Conservation (phyloP, 2,888 invertebrate genomes). For the Cylindroiulus punctatus region DNA sequence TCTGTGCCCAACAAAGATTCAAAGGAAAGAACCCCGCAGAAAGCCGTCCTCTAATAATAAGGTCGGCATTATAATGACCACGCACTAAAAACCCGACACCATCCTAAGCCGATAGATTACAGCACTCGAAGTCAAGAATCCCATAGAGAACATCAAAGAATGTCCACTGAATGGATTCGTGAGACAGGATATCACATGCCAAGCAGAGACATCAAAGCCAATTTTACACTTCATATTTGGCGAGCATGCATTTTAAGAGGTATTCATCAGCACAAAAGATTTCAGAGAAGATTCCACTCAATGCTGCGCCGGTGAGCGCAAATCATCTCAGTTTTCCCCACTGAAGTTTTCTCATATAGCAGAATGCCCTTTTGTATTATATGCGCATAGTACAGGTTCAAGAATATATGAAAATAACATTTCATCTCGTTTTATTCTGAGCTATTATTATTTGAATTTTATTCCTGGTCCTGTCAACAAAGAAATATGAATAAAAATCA, state of each 20-base stretch:
- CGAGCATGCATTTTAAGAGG: neutral
- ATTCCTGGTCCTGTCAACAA: no score
- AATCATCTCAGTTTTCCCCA: no score
- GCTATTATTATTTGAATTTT: no score
- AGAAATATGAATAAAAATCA: no score
- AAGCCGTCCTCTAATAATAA: neutral
- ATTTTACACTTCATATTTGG: neutral
- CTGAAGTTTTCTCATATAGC: no score
- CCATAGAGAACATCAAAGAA: conserved; percentile 1
- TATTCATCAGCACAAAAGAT: neutral
- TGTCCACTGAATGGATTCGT: neutral
- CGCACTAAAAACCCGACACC: neutral
- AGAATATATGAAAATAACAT: no score
- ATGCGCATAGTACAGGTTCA: no score
- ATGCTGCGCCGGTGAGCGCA: no score
- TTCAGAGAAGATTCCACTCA: neutral
- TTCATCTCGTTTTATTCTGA: no score
- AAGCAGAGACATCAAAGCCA: neutral
- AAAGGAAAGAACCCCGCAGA: neutral
- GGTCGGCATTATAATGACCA: neutral
- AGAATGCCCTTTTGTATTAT: no score
- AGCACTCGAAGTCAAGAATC: neutral
- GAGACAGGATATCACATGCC: neutral
- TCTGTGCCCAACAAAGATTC: neutral
- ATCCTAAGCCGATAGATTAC: neutral